Conservation (phyloP, 2,888 invertebrate species). For the Hartigia nigra region DNA sequence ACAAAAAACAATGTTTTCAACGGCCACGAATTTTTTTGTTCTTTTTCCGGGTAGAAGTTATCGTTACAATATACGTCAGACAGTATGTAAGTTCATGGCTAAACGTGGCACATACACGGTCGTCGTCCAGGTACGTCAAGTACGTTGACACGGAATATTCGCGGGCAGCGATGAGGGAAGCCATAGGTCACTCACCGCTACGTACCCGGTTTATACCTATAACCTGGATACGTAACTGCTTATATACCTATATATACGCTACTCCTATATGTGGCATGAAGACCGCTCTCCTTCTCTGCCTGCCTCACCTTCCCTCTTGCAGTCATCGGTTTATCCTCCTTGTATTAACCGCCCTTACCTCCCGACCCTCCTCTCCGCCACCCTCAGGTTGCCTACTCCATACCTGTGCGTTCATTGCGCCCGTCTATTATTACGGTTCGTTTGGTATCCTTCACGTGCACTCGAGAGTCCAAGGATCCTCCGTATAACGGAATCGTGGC, state of each 20-base stretch:
- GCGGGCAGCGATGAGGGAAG: constrained; percentile 28
- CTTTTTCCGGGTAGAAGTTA: constrained; percentile 13
- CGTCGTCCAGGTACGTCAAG: constrained; percentile 27
- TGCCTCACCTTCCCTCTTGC: neutral
- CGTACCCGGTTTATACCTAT: neutral
- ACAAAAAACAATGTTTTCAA: neutral
- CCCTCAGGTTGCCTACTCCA: neutral
- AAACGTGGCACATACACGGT: constrained; percentile 7
- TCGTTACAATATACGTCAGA: neutral
- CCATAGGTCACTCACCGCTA: constrained; percentile 51
- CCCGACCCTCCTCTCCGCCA: neutral
- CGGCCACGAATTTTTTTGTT: constrained; percentile 16
- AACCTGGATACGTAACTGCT: neutral
- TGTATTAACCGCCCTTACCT: neutral
- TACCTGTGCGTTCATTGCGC: neutral
- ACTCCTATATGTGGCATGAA: neutral
- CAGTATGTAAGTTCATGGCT: neutral
- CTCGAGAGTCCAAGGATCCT: constrained; percentile 14
- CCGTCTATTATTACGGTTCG: neutral
- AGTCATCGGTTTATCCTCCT: neutral
- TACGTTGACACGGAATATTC: constrained; percentile 48
- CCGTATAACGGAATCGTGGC: constrained; percentile 27
- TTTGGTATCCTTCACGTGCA: neutral
- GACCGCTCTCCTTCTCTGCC: neutral
- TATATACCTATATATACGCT: neutral